Evolutionary conservation across 2,113 vertebrate species (phyloP).

Genomic region (Carassius carassius): DNA sequence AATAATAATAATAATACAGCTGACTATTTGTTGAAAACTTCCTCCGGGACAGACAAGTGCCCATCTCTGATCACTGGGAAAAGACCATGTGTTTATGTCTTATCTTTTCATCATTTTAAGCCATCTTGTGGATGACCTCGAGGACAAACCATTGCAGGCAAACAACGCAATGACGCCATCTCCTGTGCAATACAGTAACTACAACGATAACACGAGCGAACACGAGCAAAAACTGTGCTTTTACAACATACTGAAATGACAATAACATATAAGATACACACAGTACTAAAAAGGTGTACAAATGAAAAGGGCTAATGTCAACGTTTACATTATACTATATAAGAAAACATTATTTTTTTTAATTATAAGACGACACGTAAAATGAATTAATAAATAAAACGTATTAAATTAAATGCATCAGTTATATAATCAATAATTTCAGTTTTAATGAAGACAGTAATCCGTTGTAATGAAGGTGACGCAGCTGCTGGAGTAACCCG

Average conservation of each 20-base stretch:
- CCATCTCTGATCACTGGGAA: no score
- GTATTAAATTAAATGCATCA: not conserved
- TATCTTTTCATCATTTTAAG: no score
- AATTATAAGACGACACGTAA: not conserved
- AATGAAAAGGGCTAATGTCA: not conserved
- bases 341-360: no score
- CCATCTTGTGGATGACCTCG: no score
- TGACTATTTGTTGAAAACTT: no score
- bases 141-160: not conserved
- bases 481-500: slow-evolving; percentile 43
- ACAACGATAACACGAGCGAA: not conserved
- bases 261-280: not conserved
- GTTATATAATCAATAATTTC: not conserved
- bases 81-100: no score
- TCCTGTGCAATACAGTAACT: not conserved
- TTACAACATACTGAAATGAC: not conserved
- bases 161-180: slow-evolving; percentile 38
- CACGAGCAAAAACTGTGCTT: not conserved
- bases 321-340: not conserved
- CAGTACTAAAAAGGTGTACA: no score
- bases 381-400: not conserved
- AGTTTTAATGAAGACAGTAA: no score
- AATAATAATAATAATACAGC: not conserved
- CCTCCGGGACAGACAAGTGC: not conserved
- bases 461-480: not conserved